Evolutionary conservation across 1,140 invertebrate species (phyloP).

Genomic region (Pogonognathellus flavescens): DNA sequence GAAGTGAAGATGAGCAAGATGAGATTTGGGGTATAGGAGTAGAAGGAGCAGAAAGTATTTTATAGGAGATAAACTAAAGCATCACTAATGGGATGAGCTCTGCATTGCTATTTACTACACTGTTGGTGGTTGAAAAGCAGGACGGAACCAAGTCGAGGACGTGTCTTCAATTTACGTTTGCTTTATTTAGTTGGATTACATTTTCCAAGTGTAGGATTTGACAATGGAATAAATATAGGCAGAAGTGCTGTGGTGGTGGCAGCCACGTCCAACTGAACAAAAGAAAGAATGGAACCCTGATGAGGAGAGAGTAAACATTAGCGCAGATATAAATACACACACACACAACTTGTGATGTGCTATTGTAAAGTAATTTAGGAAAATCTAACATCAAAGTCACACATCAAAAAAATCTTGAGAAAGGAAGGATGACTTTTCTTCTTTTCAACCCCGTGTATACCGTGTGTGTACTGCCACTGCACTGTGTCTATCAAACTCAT

Average conservation of each 20-base stretch:
- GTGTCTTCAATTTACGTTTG: too few species aligned
- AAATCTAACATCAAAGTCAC: slow-evolving; percentile 22
- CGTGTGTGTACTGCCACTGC: too few species aligned
- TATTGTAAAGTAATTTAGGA: slow-evolving; percentile 30
- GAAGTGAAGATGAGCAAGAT: too few species aligned
- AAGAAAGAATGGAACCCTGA: slow-evolving; percentile 54
- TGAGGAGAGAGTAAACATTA: slow-evolving; percentile 54
- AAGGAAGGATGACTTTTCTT: slow-evolving; percentile 48
- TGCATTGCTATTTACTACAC: not conserved
- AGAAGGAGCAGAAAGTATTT: not conserved
- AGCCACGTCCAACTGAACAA: slow-evolving; percentile 7
- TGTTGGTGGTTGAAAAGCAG: too few species aligned
- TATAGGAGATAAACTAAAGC: not conserved
- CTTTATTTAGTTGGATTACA: not conserved
- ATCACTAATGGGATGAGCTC: not conserved
- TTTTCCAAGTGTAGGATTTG: not conserved
- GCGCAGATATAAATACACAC: not conserved
- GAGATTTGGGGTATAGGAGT: too few species aligned
- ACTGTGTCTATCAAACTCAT: too few species aligned
- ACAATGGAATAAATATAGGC: slow-evolving; percentile 5
- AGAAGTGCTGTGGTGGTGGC: not conserved
- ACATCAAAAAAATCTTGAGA: slow-evolving; percentile 39
- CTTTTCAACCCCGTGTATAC: not conserved
- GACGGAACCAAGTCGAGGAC: too few species aligned
- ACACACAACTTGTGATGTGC: slow-evolving; percentile 24